Evolutionary conservation across 64 coral and sea anemone genomes (phyloP).

Genomic region (Exaiptasia diaphana): DNA sequence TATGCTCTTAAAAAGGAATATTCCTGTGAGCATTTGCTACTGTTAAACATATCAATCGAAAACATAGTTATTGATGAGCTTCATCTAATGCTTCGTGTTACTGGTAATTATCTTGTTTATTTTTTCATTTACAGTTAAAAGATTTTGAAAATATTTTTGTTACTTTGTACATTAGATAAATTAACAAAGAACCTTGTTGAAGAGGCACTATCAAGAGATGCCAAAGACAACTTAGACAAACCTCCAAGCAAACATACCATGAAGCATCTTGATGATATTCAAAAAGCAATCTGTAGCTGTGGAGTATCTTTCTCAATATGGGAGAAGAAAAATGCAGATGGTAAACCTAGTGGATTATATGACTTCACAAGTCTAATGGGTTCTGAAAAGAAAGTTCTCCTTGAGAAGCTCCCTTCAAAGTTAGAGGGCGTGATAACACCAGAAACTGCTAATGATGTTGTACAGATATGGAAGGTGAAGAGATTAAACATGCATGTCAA

Average conservation of each 20-base stretch:
- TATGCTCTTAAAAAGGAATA: not conserved
- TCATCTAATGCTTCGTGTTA: constrained; percentile 24
- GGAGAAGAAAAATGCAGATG: not conserved
- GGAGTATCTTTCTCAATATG: not conserved
- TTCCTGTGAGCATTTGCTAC: constrained; percentile 16
- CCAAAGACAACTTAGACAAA: constrained; percentile 16
- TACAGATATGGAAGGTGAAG: too few species aligned
- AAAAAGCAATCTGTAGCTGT: not conserved
- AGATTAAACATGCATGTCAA: not conserved
- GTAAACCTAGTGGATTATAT: too few species aligned
- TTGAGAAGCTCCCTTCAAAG: too few species aligned
- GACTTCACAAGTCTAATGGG: too few species aligned
- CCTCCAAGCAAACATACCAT: not conserved
- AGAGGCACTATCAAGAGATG: constrained; percentile 1
- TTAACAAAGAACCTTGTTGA: constrained; percentile 29
- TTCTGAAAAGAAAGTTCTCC: too few species aligned
- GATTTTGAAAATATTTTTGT: not conserved
- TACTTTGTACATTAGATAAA: constrained; percentile 5
- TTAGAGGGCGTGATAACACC: too few species aligned
- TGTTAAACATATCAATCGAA: constrained; percentile 8
- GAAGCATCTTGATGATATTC: not conserved
- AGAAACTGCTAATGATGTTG: too few species aligned
- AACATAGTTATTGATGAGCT: constrained; percentile 52
- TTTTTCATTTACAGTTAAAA: not conserved
- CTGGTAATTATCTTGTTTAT: not conserved